These are phyloP conservation scores for Endomychus coccineus DNA, from an alignment of 2,888 invertebrate genomes.

Conservation along the genomic window DNA sequence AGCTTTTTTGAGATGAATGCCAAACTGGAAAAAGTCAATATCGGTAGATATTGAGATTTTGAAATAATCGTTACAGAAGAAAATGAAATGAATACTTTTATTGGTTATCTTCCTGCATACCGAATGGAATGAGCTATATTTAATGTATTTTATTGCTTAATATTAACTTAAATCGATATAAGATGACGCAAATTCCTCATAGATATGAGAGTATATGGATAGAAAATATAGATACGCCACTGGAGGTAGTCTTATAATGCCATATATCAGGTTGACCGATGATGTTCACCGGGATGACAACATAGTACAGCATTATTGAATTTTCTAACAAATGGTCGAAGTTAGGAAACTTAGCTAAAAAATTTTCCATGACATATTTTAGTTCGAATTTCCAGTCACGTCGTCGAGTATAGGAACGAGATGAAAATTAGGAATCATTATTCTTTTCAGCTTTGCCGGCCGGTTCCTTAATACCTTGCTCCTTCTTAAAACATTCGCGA, in stretches of 20 bases:
- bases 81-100: too few species aligned
- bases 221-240: too few species aligned
- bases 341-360: slow-evolving; percentile 39
- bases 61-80: too few species aligned
- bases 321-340: slow-evolving; percentile 44
- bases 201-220: too few species aligned
- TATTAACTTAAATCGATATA: too few species aligned
- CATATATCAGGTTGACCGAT: slow-evolving; percentile 43
- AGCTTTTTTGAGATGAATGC: too few species aligned
- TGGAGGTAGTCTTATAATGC: slow-evolving; percentile 27
- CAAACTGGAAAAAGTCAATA: too few species aligned
- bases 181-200: too few species aligned
- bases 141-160: too few species aligned
- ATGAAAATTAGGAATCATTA: slow-evolving; percentile 48
- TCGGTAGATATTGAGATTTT: too few species aligned
- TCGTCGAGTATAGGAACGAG: slow-evolving; percentile 43
- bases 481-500: slow-evolving; percentile 40
- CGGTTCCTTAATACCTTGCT: slow-evolving; percentile 43
- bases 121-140: too few species aligned
- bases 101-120: too few species aligned
- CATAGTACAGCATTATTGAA: slow-evolving; percentile 44
- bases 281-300: slow-evolving; percentile 43
- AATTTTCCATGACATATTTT: slow-evolving; percentile 42
- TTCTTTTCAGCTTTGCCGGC: slow-evolving; percentile 46
- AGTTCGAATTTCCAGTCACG: slow-evolving; percentile 43